These are phyloP conservation scores for Myripristis jacobus DNA, from an alignment of 2,797 vertebrate species.

Conservation along the genomic window DNA sequence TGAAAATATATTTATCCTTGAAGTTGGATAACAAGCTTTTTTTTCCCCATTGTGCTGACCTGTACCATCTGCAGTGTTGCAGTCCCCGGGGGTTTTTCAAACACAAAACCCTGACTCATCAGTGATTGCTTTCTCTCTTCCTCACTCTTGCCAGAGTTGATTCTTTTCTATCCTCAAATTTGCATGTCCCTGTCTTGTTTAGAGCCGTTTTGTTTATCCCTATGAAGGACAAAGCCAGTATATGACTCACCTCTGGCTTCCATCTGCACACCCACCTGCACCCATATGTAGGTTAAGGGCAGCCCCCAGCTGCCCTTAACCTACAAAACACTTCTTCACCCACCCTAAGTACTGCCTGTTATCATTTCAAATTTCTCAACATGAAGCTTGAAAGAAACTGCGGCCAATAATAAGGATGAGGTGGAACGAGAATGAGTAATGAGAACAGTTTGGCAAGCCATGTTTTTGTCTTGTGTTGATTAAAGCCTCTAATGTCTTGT, in stretches of 20 bases:
- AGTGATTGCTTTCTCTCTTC: constrained; percentile 8
- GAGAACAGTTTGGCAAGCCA: neutral
- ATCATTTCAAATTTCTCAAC: constrained; percentile 19
- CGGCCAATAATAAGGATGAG: neutral
- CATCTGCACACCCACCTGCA: constrained; percentile 50
- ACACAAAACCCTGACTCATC: constrained; percentile 53
- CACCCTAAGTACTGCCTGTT: constrained; percentile 10
- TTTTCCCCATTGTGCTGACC: constrained; percentile 10
- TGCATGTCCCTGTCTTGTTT: constrained; percentile 65
- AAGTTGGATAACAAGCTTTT: constrained; percentile 11
- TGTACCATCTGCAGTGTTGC: constrained; percentile 32
- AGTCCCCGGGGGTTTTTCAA: constrained; percentile 22
- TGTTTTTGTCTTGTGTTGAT: constrained; percentile 21
- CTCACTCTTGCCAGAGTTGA: constrained; percentile 32
- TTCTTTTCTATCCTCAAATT: constrained; percentile 45
- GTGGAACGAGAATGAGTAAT: neutral
- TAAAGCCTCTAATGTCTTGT: neutral
- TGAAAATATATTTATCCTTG: constrained; percentile 30
- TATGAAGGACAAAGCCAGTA: constrained; percentile 71
- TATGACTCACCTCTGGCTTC: constrained; percentile 77
- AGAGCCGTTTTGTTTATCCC: constrained; percentile 78
- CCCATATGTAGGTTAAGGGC: constrained; percentile 16
- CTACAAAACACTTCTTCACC: constrained; percentile 31
- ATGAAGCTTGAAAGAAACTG: neutral
- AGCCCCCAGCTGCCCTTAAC: constrained; percentile 23